Evolutionary conservation across 2,797 vertebrate species (phyloP), one percentile per base, ranked within the genome.

Genomic region (Onychomys arenicola): DNA sequence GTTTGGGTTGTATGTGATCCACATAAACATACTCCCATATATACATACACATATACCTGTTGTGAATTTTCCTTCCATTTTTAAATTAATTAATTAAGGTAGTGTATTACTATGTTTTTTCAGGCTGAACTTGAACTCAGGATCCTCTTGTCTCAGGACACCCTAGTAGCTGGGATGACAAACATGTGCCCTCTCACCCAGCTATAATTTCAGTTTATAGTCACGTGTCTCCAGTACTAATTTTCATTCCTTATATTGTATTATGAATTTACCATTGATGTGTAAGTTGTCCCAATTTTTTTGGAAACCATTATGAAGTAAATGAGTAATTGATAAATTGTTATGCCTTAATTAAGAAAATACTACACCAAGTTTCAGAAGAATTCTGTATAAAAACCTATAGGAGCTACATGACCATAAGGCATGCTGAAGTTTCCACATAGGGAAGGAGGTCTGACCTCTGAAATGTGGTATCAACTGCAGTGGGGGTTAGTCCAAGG

Each of bases 311-410:
- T 91, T 55, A 67, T 49, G 0, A 61, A 61, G 0, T 89, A 78
- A 94, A 69, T 57, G 89, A 88, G 27, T 43, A 82, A 14, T 34
- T 49, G 89, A n/a, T 65, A 59, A 94, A 29, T 1, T 9, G 90
- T 83, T 14, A 63, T 89, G 19, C 16, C 49, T 89, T 94, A 43
- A 84, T 69, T 95, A 40, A 80, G 40, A 86, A 84, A 81, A 86
- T 75, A 32, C 67, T 49, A 89, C 61, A n/a, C 21, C 40, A 17
- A 71, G 11, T 27, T 17, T 89, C 40, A 55, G 29, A 40, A 43
- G 4, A n/a, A 11, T 91, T 96, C 43, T 87, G 8, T 37, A 9
- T 57, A 71, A 63, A 49, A 80, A 25, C 5, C 5, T 9, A 65
- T 9, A 43, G 25, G 57, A 63, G 32, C 32, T 63, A 29, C 52